Evolutionary conservation across 1,140 invertebrate species (phyloP).

Genomic region (Drosophila fuyamai): DNA sequence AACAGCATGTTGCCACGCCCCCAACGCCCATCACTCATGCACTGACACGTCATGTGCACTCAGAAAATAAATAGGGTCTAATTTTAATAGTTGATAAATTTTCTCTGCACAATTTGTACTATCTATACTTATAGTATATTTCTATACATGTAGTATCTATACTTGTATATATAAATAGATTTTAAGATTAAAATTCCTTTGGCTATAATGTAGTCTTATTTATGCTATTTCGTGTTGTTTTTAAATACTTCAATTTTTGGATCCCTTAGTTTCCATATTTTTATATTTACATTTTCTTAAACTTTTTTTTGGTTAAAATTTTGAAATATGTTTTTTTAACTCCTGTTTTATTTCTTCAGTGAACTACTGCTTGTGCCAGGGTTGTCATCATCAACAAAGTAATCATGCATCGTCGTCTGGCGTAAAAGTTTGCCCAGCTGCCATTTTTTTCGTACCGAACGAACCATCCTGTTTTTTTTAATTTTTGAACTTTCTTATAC

Average conservation of each 20-base stretch:
- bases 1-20: constrained; percentile 42
- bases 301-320: background rate
- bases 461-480: constrained; percentile 17
- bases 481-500: constrained; percentile 16
- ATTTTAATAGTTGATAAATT: too few species aligned
- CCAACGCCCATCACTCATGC: constrained; percentile 25
- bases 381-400: constrained; percentile 82
- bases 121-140: too few species aligned
- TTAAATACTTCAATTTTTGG: too few species aligned
- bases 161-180: too few species aligned
- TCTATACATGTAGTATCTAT: too few species aligned
- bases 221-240: too few species aligned
- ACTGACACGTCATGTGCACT: constrained; percentile 8
- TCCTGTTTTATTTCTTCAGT: constrained; percentile 1
- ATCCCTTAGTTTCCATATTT: too few species aligned
- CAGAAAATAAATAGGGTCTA: background rate
- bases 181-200: too few species aligned
- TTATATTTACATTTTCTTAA: too few species aligned
- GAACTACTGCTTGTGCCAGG: constrained; percentile 26
- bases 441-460: constrained; percentile 30
- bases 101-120: too few species aligned
- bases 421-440: constrained; percentile 71
- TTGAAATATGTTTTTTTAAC: background rate
- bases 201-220: too few species aligned
- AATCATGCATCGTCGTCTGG: constrained; percentile 66